Conservation (phyloP, 2,113 vertebrate species). For the Casuarius casuarius region DNA sequence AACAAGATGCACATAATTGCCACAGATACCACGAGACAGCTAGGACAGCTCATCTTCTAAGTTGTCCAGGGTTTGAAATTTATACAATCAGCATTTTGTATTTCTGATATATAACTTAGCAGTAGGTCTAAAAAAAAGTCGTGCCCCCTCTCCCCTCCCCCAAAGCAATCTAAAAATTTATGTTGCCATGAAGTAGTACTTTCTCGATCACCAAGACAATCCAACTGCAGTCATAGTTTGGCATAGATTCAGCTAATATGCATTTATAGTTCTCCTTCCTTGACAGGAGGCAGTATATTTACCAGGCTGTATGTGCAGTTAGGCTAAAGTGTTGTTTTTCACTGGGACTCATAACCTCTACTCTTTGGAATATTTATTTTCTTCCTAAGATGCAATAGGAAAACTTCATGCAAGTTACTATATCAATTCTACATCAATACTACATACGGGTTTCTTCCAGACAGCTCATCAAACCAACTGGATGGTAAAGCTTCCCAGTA, state of each 20-base stretch:
- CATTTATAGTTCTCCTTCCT: constrained; percentile 55
- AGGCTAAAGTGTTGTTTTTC: constrained; percentile 53
- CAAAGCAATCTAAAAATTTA: constrained; percentile 56
- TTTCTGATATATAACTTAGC: not conserved
- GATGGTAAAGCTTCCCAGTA: not conserved
- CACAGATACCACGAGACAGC: not conserved
- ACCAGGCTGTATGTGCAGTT: constrained; percentile 41
- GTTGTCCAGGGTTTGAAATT: not conserved
- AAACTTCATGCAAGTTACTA: constrained; percentile 46
- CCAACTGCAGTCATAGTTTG: constrained; percentile 40
- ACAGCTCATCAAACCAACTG: not conserved
- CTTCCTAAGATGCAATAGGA: constrained; percentile 33
- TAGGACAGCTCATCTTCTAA: constrained; percentile 8
- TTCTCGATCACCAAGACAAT: constrained; percentile 18
- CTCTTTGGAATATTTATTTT: constrained; percentile 58
- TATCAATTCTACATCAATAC: constrained; percentile 27
- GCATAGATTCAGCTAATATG: constrained; percentile 52
- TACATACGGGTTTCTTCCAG: not conserved
- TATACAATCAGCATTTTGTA: constrained; percentile 20
- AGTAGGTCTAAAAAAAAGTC: not conserved
- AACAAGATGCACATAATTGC: constrained; percentile 9
- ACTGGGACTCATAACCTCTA: constrained; percentile 53
- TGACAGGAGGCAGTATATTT: constrained; percentile 58
- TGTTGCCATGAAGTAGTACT: constrained; percentile 36
- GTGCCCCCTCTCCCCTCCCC: not conserved